Percentiles rank a stretch among this genome's conserved stretches.
phyloP scores from a whole-genome alignment of 2,888 invertebrate genomes.

The Dicranocentrus wangi region DNA sequence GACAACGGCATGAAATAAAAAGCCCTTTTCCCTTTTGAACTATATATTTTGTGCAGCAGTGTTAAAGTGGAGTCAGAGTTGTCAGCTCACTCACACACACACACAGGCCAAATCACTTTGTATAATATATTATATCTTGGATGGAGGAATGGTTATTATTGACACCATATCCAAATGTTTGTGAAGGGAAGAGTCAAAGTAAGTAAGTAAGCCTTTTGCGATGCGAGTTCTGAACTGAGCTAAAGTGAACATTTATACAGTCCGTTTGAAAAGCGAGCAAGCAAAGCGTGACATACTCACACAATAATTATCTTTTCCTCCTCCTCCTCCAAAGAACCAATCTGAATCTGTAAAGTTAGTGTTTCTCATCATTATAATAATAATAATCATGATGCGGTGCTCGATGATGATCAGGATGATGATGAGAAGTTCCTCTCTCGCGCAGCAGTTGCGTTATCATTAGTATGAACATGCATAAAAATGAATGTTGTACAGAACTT shows the following conservation, averaged over 20 bases:
- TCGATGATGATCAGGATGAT: slow-evolving; percentile 12
- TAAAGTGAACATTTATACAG: no score
- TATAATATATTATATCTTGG: no score
- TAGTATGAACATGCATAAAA: slow-evolving; percentile 16
- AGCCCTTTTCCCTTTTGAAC: slow-evolving; percentile 5
- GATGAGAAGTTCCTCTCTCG: slow-evolving; percentile 14
- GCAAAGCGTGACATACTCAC: slow-evolving; percentile 34
- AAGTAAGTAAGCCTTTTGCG: not conserved
- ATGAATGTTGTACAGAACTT: not conserved
- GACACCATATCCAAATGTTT: not conserved
- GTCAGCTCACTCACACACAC: no score
- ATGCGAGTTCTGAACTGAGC: no score
- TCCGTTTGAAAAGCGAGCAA: slow-evolving; percentile 7
- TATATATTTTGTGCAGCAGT: not conserved
- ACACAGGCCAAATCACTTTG: no score
- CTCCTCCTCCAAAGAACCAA: slow-evolving; percentile 9
- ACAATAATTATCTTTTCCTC: slow-evolving; percentile 38
- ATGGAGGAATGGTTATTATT: not conserved
- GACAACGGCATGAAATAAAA: not conserved
- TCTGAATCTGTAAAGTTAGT: slow-evolving; percentile 1
- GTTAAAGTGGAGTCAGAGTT: no score
- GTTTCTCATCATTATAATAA: slow-evolving; percentile 25
- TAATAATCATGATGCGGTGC: not conserved
- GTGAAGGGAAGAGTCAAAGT: not conserved
- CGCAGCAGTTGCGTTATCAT: not conserved